Conservation (phyloP, 2,797 vertebrate species). For the Phataginus tricuspis region DNA sequence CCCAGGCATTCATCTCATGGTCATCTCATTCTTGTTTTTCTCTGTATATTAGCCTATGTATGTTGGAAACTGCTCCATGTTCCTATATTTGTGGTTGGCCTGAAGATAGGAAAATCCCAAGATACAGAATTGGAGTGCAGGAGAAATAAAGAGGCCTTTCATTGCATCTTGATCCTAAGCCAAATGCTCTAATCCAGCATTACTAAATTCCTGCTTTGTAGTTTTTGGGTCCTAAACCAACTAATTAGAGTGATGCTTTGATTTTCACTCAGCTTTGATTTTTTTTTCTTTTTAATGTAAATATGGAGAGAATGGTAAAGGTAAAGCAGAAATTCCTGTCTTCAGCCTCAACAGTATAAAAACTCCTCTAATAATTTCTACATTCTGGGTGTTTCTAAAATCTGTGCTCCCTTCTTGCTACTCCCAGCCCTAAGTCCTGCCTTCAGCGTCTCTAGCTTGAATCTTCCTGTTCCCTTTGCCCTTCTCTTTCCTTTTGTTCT, state of each 20-base stretch:
- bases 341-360: background rate
- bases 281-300: background rate
- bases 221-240: background rate
- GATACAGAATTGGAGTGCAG: background rate
- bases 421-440: background rate
- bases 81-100: background rate
- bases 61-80: background rate
- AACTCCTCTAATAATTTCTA: background rate
- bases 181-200: background rate
- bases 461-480: background rate
- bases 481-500: background rate
- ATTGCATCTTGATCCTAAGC: background rate
- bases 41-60: background rate
- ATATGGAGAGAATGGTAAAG: background rate
- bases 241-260: conserved; percentile 11
- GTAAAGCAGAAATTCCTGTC: background rate
- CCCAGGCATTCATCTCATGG: background rate
- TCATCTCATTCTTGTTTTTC: background rate
- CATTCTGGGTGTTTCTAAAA: background rate
- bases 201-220: background rate
- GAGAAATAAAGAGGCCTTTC: background rate
- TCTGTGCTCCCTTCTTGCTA: background rate
- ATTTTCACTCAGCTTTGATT: conserved; percentile 8
- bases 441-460: background rate
- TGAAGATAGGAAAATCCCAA: background rate